These are phyloP conservation scores for Scomber colias DNA, from an alignment of 2,113 vertebrate genomes.

Conservation along the genomic window DNA sequence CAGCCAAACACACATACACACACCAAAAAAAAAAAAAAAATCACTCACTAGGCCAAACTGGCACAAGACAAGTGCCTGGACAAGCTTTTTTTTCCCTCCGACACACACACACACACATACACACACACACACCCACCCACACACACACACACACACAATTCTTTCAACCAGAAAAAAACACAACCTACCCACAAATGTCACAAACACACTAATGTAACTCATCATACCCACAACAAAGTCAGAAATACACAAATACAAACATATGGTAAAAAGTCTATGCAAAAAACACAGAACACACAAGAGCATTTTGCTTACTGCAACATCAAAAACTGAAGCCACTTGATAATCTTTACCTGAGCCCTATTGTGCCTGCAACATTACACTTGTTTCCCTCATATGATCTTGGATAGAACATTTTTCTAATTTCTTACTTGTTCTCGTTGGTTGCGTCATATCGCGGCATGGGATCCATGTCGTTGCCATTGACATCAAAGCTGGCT, in stretches of 20 bases:
- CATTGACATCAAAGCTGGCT: constrained; percentile 98
- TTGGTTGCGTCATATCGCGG: constrained; percentile 98
- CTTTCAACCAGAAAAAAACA: constrained; percentile 29
- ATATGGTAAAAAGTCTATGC: constrained; percentile 47
- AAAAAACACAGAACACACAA: constrained; percentile 17
- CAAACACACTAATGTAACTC: constrained; percentile 50
- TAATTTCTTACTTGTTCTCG: constrained; percentile 96
- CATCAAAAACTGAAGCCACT: constrained; percentile 11
- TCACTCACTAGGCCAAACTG: constrained; percentile 64
- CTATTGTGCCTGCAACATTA: background rate
- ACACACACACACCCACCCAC: background rate
- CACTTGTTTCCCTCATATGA: background rate
- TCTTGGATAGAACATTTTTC: background rate
- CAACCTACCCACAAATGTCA: constrained; percentile 57
- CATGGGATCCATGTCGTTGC: constrained; percentile 98
- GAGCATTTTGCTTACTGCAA: background rate
- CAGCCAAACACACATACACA: constrained; percentile 74
- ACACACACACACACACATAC: background rate
- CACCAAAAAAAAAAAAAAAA: constrained; percentile 42
- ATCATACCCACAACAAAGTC: constrained; percentile 60
- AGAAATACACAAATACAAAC: constrained; percentile 40
- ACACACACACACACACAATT: background rate
- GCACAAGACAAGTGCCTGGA: constrained; percentile 67
- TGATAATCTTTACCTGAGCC: constrained; percentile 2
- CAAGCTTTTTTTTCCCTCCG: background rate